Percentiles rank a stretch among this genome's conserved stretches.
phyloP scores from a whole-genome alignment of 1,140 invertebrate species.

The Acromyrmex echinatior region DNA sequence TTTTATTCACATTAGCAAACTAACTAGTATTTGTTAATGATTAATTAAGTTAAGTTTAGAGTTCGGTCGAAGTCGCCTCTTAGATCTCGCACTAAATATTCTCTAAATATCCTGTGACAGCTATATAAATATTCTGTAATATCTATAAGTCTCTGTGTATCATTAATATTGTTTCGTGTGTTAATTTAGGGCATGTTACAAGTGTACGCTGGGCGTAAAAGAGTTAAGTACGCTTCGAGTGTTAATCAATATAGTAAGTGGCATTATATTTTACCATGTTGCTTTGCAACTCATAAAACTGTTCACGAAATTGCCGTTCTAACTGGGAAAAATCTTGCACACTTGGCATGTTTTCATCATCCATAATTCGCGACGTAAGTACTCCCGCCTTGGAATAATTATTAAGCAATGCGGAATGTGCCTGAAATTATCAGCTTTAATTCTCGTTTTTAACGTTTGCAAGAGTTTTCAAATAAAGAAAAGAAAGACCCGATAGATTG shows the following conservation, averaged over 20 bases:
- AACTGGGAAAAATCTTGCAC: slow-evolving; percentile 67
- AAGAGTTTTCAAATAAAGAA: background rate
- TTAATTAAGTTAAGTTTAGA: background rate
- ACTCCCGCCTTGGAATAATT: slow-evolving; percentile 2
- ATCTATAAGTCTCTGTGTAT: slow-evolving; percentile 10
- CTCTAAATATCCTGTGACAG: background rate
- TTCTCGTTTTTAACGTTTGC: background rate
- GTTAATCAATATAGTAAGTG: slow-evolving; percentile 37
- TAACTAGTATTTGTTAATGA: background rate
- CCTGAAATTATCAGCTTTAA: slow-evolving; percentile 1
- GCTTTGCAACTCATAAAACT: slow-evolving; percentile 74
- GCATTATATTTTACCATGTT: slow-evolving; percentile 66
- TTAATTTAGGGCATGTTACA: slow-evolving; percentile 10
- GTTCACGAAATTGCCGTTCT: slow-evolving; percentile 75
- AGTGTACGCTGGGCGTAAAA: background rate
- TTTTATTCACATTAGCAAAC: background rate
- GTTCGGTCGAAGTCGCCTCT: background rate
- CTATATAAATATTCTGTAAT: background rate
- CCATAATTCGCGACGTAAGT: slow-evolving; percentile 19
- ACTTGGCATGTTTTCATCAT: slow-evolving; percentile 19
- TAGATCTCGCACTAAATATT: no score
- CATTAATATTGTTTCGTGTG: background rate
- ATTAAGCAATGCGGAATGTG: background rate
- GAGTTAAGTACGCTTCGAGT: background rate
- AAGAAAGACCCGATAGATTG: background rate